phyloP scores from a whole-genome alignment of 1,140 invertebrate genomes.

The Lasaia peninsularis region DNA sequence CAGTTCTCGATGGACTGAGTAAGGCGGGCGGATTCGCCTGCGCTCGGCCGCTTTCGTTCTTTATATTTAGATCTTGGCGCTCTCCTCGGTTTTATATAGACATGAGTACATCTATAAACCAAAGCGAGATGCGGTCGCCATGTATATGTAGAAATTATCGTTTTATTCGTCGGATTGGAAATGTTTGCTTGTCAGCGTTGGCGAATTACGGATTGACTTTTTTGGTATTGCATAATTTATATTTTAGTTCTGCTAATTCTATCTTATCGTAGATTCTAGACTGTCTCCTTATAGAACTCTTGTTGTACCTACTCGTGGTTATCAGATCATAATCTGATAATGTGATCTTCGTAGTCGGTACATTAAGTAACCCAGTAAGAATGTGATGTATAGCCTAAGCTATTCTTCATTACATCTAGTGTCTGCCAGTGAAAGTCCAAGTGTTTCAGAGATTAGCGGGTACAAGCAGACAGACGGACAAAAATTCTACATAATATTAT shows the following conservation, averaged over 20 bases:
- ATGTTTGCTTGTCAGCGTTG: conserved; percentile 53
- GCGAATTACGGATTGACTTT: conserved; percentile 44
- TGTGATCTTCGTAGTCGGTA: no score
- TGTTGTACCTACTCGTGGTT: no score
- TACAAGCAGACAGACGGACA: no score
- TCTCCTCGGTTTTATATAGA: conserved; percentile 75
- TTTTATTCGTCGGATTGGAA: conserved; percentile 64
- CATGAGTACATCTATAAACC: conserved; percentile 75
- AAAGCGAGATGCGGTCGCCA: conserved; percentile 63
- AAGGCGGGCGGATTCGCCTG: conserved; percentile 65
- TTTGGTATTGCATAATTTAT: conserved; percentile 37
- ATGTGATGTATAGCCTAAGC: no score
- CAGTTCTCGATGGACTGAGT: conserved; percentile 68
- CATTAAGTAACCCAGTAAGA: no score
- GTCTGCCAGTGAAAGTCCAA: no score
- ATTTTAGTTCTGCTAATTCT: not conserved
- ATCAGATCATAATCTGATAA: no score
- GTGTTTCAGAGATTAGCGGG: no score
- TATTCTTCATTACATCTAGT: no score
- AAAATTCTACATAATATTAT: no score
- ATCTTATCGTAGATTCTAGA: not conserved
- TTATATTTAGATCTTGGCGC: conserved; percentile 75
- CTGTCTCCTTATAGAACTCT: not conserved
- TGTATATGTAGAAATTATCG: conserved; percentile 72
- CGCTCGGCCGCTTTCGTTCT: conserved; percentile 59